Percentiles rank a stretch among this genome's conserved stretches.
phyloP scores from a whole-genome alignment of 1,140 invertebrate genomes.

The Dysdera silvatica region DNA sequence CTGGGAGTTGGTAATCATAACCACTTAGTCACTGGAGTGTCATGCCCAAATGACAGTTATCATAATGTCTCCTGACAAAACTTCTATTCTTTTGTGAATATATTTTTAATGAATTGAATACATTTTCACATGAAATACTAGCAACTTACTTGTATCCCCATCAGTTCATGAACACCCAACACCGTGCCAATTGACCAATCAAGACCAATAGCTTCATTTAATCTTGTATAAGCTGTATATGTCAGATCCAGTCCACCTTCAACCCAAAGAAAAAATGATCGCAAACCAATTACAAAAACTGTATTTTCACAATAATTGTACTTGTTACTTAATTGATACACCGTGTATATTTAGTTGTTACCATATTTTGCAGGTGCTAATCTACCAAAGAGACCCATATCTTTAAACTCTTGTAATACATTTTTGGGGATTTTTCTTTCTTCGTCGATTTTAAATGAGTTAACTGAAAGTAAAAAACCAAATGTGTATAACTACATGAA shows the following conservation, averaged over 20 bases:
- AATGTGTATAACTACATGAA: too few species aligned
- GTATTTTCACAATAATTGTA: not conserved
- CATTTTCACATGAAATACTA: too few species aligned
- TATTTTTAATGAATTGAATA: too few species aligned
- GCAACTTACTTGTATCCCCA: slow-evolving; percentile 41
- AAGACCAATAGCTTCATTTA: slow-evolving; percentile 50
- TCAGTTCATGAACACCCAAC: slow-evolving; percentile 21
- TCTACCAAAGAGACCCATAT: slow-evolving; percentile 52
- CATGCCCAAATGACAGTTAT: too few species aligned
- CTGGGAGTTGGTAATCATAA: too few species aligned
- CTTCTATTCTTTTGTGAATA: too few species aligned
- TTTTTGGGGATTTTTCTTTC: slow-evolving; percentile 45
- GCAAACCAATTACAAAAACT: not conserved
- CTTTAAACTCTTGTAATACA: slow-evolving; percentile 47
- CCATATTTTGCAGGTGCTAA: slow-evolving; percentile 47
- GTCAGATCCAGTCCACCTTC: slow-evolving; percentile 38
- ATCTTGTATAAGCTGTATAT: slow-evolving; percentile 51
- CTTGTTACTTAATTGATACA: not conserved
- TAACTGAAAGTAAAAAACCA: slow-evolving; percentile 36
- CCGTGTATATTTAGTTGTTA: not conserved
- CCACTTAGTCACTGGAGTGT: too few species aligned
- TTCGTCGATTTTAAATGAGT: slow-evolving; percentile 48
- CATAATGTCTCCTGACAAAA: too few species aligned
- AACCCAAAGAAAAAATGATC: not conserved
- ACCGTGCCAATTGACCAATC: slow-evolving; percentile 34